Conservation (phyloP, 2,113 vertebrate genomes). For the Entosphenus tridentatus region DNA sequence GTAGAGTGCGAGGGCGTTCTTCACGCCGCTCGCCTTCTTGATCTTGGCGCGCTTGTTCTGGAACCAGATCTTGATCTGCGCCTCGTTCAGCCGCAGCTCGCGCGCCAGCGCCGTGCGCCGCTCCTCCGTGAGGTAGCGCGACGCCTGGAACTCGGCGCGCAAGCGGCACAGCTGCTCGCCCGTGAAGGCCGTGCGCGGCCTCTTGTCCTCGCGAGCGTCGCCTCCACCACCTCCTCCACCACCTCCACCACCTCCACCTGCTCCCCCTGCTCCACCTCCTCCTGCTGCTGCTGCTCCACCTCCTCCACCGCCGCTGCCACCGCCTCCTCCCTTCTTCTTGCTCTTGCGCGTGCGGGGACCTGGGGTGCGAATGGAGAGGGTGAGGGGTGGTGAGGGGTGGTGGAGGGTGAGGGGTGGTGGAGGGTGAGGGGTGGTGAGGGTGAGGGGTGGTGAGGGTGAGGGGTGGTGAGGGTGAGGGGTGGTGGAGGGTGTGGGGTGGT, state of each 20-base stretch:
- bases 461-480: background rate
- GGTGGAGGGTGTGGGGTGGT: background rate
- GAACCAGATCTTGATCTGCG: conserved; percentile 80
- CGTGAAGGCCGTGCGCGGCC: conserved; percentile 63
- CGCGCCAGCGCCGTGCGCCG: conserved; percentile 54
- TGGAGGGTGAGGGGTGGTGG: background rate
- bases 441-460: background rate
- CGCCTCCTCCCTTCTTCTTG: conserved; percentile 55
- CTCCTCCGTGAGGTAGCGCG: conserved; percentile 70
- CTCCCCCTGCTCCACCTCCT: too few relatives aligned
- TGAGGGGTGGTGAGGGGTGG: background rate
- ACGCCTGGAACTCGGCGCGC: conserved; percentile 62
- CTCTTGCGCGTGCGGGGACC: conserved; percentile 90
- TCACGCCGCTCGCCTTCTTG: conserved; percentile 59
- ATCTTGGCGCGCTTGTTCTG: conserved; percentile 74
- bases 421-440: background rate
- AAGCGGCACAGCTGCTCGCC: conserved; percentile 72
- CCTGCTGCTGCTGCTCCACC: too few relatives aligned
- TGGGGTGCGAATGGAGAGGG: conserved; percentile 19
- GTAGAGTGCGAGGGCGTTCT: conserved; percentile 60
- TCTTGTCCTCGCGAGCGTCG: conserved; percentile 39
- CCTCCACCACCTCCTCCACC: too few relatives aligned
- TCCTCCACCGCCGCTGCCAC: too few relatives aligned
- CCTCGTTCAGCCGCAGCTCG: conserved; percentile 67
- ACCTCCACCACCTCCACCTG: too few relatives aligned